Conservation (phyloP, 2,888 invertebrate species). For the Axea sp. region DNA sequence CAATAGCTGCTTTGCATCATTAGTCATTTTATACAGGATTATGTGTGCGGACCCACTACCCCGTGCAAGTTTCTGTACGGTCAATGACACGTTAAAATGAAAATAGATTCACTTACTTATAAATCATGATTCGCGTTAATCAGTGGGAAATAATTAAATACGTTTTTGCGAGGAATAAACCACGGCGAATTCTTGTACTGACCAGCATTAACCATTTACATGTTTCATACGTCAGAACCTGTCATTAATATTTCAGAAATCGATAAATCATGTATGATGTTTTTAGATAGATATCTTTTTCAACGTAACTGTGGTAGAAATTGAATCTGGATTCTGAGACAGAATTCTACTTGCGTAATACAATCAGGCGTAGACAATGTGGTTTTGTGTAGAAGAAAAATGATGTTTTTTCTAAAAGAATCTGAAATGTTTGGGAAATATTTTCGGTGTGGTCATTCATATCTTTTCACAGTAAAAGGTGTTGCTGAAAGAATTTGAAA, state of each 20-base stretch:
- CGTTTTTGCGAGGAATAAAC: conserved; percentile 1
- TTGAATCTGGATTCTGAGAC: conserved; percentile 13
- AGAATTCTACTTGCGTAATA: conserved; percentile 9
- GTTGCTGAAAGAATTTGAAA: background rate
- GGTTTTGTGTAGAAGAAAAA: conserved; percentile 7
- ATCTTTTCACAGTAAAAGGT: background rate
- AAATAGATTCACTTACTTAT: conserved; percentile 24
- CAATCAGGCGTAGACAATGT: conserved; percentile 3
- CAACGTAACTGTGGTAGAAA: conserved; percentile 1
- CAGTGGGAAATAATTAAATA: conserved; percentile 13
- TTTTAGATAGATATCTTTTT: conserved; percentile 18
- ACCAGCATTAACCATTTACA: background rate
- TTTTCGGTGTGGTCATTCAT: conserved; percentile 3
- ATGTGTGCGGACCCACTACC: conserved; percentile 25
- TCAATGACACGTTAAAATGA: conserved; percentile 28
- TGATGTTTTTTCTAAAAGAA: background rate
- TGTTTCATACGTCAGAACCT: no score
- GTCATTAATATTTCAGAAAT: conserved; percentile 12
- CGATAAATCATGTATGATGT: conserved; percentile 16
- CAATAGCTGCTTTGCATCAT: conserved; percentile 76
- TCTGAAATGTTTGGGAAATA: conserved; percentile 15
- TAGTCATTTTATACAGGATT: conserved; percentile 72
- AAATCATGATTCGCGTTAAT: conserved; percentile 15
- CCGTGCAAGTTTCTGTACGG: conserved; percentile 7
- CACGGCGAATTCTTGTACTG: background rate